phyloP scores from a whole-genome alignment of 2,888 invertebrate genomes.

The Aphodius granarius region DNA sequence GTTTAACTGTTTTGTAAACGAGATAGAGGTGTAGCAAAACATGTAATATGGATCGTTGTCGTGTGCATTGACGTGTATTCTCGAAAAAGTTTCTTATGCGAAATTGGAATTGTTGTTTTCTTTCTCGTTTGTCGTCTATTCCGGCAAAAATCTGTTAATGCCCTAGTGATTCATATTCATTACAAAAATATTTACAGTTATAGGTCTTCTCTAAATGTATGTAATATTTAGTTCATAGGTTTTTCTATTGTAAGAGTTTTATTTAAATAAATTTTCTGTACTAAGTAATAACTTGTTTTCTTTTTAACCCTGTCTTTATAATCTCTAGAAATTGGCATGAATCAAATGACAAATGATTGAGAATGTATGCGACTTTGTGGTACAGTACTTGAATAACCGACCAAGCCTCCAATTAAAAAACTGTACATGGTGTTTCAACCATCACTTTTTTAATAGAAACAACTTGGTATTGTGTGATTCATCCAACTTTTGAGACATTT shows the following conservation, averaged over 20 bases:
- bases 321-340: no score
- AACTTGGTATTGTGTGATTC: no score
- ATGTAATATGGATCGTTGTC: no score
- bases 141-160: background rate
- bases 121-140: background rate
- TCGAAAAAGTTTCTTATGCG: background rate
- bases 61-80: no score
- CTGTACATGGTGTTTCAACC: no score
- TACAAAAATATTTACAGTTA: background rate
- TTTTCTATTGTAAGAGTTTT: constrained; percentile 26
- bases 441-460: no score
- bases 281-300: background rate
- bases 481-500: no score
- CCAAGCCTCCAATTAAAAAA: no score
- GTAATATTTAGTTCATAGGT: constrained; percentile 19
- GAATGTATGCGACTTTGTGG: no score
- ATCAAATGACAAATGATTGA: no score
- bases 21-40: background rate
- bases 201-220: constrained; percentile 4
- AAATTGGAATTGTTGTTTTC: background rate
- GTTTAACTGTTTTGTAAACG: background rate
- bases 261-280: constrained; percentile 26
- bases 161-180: background rate
- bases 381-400: no score
- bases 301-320: background rate